Percentiles rank a stretch among this genome's conserved stretches.
Evolutionary conservation across 2,797 vertebrate species (phyloP).

Genomic region (Enteromius trimaculatus): DNA sequence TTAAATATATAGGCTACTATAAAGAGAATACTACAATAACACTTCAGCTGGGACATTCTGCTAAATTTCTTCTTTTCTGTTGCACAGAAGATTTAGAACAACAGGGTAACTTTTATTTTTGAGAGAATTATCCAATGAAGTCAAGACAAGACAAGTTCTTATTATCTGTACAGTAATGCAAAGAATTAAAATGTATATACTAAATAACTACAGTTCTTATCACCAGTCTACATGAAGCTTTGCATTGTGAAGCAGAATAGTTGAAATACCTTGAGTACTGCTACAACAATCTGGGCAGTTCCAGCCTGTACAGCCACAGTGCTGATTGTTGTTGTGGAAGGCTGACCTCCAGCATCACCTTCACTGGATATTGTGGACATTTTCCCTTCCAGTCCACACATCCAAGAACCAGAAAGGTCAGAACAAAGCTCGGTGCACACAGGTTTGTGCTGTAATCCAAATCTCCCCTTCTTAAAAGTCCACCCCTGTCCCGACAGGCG

Average conservation of each 20-base stretch:
- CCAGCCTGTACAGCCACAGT: conserved; percentile 89
- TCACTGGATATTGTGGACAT: conserved; percentile 72
- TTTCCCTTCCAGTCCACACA: conserved; percentile 52
- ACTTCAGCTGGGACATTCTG: not conserved
- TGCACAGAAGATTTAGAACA: not conserved
- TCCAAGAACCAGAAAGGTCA: conserved; percentile 44
- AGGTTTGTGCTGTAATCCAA: conserved; percentile 29
- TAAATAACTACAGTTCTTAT: not conserved
- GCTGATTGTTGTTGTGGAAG: conserved; percentile 85
- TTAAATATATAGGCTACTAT: not conserved
- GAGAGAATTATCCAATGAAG: too few relatives aligned
- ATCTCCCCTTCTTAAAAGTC: not conserved
- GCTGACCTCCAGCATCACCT: conserved; percentile 63
- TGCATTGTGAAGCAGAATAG: not conserved
- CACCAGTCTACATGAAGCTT: not conserved
- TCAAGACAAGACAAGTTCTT: not conserved
- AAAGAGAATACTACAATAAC: not conserved
- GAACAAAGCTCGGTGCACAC: conserved; percentile 12
- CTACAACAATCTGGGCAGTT: conserved; percentile 81
- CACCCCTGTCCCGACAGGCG: conserved; percentile 4
- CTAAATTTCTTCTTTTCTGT: not conserved
- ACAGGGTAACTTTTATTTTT: too few relatives aligned
- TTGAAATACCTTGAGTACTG: conserved; percentile 85
- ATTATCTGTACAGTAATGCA: not conserved
- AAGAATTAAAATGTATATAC: not conserved